A percentile compares a stretch with the other conserved stretches of the same genome.
phyloP scores from a whole-genome alignment of 1,140 invertebrate genomes.

The Caenorhabditis latens region DNA sequence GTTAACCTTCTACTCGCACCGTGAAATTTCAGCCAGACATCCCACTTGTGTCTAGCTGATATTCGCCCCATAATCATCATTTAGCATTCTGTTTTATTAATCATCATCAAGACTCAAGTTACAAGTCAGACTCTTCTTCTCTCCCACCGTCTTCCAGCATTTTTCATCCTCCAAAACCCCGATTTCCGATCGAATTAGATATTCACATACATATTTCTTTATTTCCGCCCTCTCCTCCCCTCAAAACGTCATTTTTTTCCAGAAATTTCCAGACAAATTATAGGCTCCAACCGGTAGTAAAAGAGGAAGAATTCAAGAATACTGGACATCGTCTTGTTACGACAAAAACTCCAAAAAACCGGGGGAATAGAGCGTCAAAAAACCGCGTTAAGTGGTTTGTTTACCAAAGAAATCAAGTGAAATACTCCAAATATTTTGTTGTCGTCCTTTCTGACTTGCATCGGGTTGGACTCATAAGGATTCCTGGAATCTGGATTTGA shows the following conservation, averaged over 20 bases:
- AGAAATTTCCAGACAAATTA: constrained; percentile 34
- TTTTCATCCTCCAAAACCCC: neutral
- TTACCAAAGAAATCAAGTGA: neutral
- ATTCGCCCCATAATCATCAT: neutral
- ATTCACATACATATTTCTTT: neutral
- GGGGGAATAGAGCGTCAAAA: neutral
- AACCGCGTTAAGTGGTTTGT: constrained; percentile 13
- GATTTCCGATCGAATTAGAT: constrained; percentile 20
- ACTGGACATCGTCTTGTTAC: neutral
- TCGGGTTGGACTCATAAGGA: neutral
- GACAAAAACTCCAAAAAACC: neutral
- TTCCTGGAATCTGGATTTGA: neutral
- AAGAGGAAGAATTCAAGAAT: neutral
- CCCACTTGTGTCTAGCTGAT: neutral
- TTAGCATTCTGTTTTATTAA: neutral
- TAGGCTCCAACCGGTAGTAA: neutral
- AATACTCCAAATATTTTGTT: neutral
- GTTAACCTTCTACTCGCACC: no score
- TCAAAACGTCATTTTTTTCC: neutral
- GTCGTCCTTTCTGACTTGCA: neutral
- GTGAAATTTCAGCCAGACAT: no score
- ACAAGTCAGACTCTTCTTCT: neutral
- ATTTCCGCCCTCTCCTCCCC: neutral
- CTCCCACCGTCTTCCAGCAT: neutral
- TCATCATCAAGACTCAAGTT: constrained; percentile 4